Base-by-base conservation (phyloP, 2,797 vertebrate genomes). In the Emys orbicularis region DNA sequence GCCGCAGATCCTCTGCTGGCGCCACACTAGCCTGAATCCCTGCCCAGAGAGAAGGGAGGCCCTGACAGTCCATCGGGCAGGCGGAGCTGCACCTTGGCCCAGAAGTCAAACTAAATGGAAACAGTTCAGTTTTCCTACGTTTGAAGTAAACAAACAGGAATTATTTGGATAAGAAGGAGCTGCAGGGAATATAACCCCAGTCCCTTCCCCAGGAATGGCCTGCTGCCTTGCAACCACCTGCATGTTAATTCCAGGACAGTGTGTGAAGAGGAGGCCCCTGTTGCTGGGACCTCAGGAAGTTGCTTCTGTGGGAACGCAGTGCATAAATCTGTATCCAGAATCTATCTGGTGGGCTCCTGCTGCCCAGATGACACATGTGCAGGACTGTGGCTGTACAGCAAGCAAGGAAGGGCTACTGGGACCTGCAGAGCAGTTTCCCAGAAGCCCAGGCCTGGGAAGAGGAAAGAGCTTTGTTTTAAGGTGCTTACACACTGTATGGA, bases 101-200 rank as follows among this genome's bases (percentile, higher is more conserved):
- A 79, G 49, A 96, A 97, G 91, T 90, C 0, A 5, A 93, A 94
- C 84, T 96, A 96, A 96, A 95, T 92, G 93, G 90, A 95, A 95
- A 98, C 92, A 93, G 84, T 96, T 97, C 96, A 96, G 89, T 97
- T 97, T 96, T 95, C 80, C 84, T 92, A 95, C 93, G 79, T 68
- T 92, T 94, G 86, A 34, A 61, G 59, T 34, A 61, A 61, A 61
- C 29, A 61, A 61, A 61, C 29, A 61, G 31, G 31, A 34, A 61
- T 61, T 16, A 13, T 13, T 61, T 61, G 29, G 31, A 34, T 61
- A 61, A 83, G 29, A 87, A 53, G 65, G 76, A 94, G 47, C 79
- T 59, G 89, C 74, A 92, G 84, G 90, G 65, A 53, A 47, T 94
- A 87, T 37, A 3, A 10, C 89, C 47, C 34, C 4, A 29, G 54